Base-by-base conservation (phyloP, 35 echinoderm and acorn worm species). In the Apostichopus japonicus region DNA sequence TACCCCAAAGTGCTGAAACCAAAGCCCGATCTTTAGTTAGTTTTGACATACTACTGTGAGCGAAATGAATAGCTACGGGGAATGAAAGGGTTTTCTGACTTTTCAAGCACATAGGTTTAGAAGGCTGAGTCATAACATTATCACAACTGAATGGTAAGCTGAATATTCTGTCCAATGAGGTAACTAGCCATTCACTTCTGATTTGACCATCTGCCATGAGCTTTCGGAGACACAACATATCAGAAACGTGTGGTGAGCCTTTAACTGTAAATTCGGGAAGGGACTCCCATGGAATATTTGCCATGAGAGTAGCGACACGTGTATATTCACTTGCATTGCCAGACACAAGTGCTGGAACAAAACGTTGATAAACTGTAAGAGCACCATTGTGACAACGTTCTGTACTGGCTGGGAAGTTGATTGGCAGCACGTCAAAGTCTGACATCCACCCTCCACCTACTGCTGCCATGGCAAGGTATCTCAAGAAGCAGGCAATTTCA, bases 381-480 rank as follows among this genome's bases (percentile, higher is more conserved):
- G 10, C 1, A 24, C 86, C 86, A 4, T 53, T n/a, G 67, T 89
- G 57, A 10, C 27, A 65, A 23, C 23, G 86, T 13, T 75, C 61
- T 16, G 51, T 72, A 23, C 86, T 72, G 0, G 22, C 65, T 17
- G 8, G 22, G 16, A 89, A 5, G 10, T 25, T 5, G 6, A 72
- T 23, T 6, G 86, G 86, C 16, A 89, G 63, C 4, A 89, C 23
- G 16, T 89, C 86, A 27, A 27, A 72, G 24, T 89, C 86, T 19
- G 61, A 72, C 86, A 89, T 33, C 86, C 86, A 89, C 22, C 86
- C 86, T 5, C 86, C 86, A 14, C 86, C 86, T 8, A 89, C 86
- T 16, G 23, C 24, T 5, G 86, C 86, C 86, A 89, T 89, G 3
- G 86, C 86, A 57, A 89, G 21, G 24, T 89, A 63, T 24, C 86